phyloP scores from a whole-genome alignment of 2,888 invertebrate genomes.

The Hemaris fuciformis region DNA sequence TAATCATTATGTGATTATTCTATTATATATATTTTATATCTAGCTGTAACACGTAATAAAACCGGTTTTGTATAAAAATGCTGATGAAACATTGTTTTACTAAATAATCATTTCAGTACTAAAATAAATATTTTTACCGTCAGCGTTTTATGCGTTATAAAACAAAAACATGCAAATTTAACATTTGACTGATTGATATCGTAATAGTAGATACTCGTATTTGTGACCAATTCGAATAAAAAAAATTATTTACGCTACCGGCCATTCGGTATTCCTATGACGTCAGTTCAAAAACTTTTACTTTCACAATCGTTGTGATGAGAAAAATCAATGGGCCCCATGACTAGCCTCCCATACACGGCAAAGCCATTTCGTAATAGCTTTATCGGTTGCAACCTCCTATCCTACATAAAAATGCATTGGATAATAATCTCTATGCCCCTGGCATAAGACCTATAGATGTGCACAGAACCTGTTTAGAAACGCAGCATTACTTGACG shows the following conservation, averaged over 20 bases:
- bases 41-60: neutral
- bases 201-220: no score
- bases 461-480: slow-evolving; percentile 41
- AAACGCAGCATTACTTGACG: slow-evolving; percentile 59
- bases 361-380: slow-evolving; percentile 48
- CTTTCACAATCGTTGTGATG: neutral
- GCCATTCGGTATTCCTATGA: neutral
- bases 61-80: neutral
- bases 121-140: no score
- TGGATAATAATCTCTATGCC: slow-evolving; percentile 23
- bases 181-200: no score
- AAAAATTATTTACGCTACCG: neutral
- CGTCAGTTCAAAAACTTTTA: neutral
- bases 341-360: slow-evolving; percentile 35
- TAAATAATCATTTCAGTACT: neutral
- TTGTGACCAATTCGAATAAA: no score
- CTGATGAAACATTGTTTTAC: neutral
- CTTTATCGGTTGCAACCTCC: slow-evolving; percentile 39
- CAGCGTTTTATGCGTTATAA: no score
- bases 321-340: neutral
- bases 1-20: neutral
- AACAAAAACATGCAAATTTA: no score
- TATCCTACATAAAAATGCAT: slow-evolving; percentile 39
- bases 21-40: neutral
- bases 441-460: slow-evolving; percentile 19